Evolutionary conservation across 2,888 invertebrate genomes (phyloP), one percentile per base, ranked within the genome.

Genomic region (Megaustenia siamemsis): DNA sequence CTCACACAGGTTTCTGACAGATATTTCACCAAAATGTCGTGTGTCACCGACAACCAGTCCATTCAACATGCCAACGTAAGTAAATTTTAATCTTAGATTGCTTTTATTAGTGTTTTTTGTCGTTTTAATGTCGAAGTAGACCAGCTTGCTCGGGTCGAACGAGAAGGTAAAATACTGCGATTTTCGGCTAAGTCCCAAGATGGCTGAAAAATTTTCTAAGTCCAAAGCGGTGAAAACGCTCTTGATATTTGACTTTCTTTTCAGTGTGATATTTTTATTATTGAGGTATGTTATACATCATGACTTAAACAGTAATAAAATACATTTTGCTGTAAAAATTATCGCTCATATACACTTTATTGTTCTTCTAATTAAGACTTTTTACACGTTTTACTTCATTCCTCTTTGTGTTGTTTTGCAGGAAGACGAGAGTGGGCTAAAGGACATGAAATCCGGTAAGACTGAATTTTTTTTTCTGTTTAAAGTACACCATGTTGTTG

Each of bases 181-280:
- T 83, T 77, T 83, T 68, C 83, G 83, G 77, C 83, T 83, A 83
- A 83, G 83, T 83, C 83, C 83, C 83, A 83, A 83, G 83, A 83
- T 83, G 83, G 83, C 83, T 83, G 83, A 83, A 83, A n/a, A 77
- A 32, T 68, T 77, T 77, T 83, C 83, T 83, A 83, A 83, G 83
- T 83, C 53, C 83, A 49, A n/a, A n/a, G n/a, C n/a, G n/a, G n/a
- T n/a, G n/a, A n/a, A n/a, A 82, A 40, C 28, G 21, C 43, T 12
- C 40, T 21, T n/a, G n/a, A 63, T 18, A 32, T 8, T 63, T 12
- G 32, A 63, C 63, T 28, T 63, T 63, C 63, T 32, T 32, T 28
- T 63, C 28, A 63, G 32, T 32, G 32, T 63, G 28, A 10, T 63
- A 63, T 2, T 63, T 63, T 3, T 63, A 18, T 63, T 12, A 2